Base-by-base conservation (phyloP, 2,797 vertebrate genomes). In the Oreochromis mossambicus region DNA sequence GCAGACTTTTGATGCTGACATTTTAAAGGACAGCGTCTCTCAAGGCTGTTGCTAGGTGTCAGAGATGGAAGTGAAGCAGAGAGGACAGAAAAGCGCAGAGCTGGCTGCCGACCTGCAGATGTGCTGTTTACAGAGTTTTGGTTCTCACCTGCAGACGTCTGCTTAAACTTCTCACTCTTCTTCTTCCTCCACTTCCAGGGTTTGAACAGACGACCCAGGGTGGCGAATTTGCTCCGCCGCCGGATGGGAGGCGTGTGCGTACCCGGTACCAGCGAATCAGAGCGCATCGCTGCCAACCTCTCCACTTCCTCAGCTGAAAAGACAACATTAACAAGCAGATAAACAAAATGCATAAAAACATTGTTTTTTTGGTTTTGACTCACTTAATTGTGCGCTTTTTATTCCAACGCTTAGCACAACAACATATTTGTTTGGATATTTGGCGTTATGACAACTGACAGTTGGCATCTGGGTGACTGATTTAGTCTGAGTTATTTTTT, bases 181-280 rank as follows among this genome's bases (percentile, higher is more conserved):
- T 99, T 99, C 97, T 99, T 99, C 94, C 98, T 97, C 98, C 98
- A 99, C 82, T 99, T 99, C 98, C 98, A 99, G 5, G 98, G 98
- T 89, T 98, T 98, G 87, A 99, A 98, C 86, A 99, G 92, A 80
- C 98, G 97, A n/a, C 98, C 98, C 2, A 99, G 95, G 36, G 95
- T 98, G 88, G 98, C 98, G 79, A 99, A 98, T 88, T 98, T 98
- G 95, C 98, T 99, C 88, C 98, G 96, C 81, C 98, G 96, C 36
- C 98, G 97, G 85, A 99, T 99, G 1, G 98, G 98, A 19, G 98
- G 98, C 0, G 98, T 99, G 95, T 99, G 98, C 4, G 98, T 99
- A 34, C 98, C 98, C 1, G 98, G 98, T 46, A 99, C 98, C 26
- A 99, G 95, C 52, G 98, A 99, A 95, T 99, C 98, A 0, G 98